Percentiles rank a stretch among this genome's conserved stretches.
Conservation (phyloP, 2,888 invertebrate species). For the Flexamia atlantica region DNA sequence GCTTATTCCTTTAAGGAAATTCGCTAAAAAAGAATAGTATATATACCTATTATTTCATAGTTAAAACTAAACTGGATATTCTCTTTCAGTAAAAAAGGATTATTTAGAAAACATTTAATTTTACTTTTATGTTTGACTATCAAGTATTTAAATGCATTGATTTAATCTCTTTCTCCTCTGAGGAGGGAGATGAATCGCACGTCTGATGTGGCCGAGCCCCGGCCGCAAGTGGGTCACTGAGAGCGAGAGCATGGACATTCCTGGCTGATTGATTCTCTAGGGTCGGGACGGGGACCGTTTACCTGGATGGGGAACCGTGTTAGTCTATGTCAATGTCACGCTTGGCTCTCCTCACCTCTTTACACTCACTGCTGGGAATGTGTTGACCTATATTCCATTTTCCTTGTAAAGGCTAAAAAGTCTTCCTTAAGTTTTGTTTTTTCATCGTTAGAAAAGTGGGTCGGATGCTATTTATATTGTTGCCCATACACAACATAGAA, state of each 20-base stretch:
- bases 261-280: conserved; percentile 35
- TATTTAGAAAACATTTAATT: too few species aligned
- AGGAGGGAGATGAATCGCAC: too few species aligned
- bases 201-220: background rate
- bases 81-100: too few species aligned
- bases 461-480: too few species aligned
- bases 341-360: background rate
- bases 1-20: too few species aligned
- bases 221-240: conserved; percentile 21
- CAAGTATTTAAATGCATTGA: too few species aligned
- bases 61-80: background rate
- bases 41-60: conserved; percentile 1
- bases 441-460: too few species aligned
- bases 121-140: too few species aligned
- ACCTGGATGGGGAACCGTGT: conserved; percentile 11
- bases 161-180: too few species aligned
- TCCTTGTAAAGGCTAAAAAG: background rate
- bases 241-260: conserved; percentile 36
- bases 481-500: too few species aligned
- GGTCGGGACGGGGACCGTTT: conserved; percentile 26
- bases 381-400: background rate
- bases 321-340: conserved; percentile 17
- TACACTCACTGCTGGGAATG: conserved; percentile 1
- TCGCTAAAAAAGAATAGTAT: background rate
- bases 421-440: too few species aligned